Base-by-base conservation (phyloP, 2,113 vertebrate species). In the Callocephalon fimbriatum region DNA sequence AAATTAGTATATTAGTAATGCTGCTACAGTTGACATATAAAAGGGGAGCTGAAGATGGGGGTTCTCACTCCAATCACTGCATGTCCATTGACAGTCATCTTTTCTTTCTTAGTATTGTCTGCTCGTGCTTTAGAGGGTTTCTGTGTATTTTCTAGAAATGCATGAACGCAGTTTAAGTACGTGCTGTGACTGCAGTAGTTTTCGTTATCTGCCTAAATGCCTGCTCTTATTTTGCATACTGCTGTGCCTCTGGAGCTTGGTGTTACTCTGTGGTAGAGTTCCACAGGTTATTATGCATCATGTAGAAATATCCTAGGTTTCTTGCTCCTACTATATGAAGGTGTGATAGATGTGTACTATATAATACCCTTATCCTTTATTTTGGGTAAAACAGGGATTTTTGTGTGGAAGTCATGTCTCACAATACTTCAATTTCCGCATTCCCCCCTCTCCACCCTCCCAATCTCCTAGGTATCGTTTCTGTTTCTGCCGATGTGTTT, bases 1-100 rank as follows among this genome's bases (percentile, higher is more conserved):
- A 97, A 97, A 98, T 97, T 96, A 97, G 90, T 95, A 38, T 92
- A 74, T 97, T 97, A 97, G 95, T 97, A 95, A 74, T 90, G 84
- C 59, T 94, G 75, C 91, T 92, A 78, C 88, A 88, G 63, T 68
- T 97, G 92, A 47, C 25, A 32, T 78, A 42, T 19, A 56, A 94
- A 94, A 89, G 72, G 45, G 61, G 56, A 88, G 53, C 67, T 76
- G 70, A 86, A 77, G 65, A 74, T 84, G 56, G 63, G 95, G 6
- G 3, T 81, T 94, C 77, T 90, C 1, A 3, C 42, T 68, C 23
- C 20, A 20, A 12, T 63, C 58, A 65, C 72, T 21, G 7, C 44
- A 90, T 76, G 59, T 53, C 53, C n/a, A 22, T 12, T 54, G 22
- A 53, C 31, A 10, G 27, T 54, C 25, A 6, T 62, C 45, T 75